Evolutionary conservation across 2,888 invertebrate genomes (phyloP).

Genomic region (Eledone cirrhosa): DNA sequence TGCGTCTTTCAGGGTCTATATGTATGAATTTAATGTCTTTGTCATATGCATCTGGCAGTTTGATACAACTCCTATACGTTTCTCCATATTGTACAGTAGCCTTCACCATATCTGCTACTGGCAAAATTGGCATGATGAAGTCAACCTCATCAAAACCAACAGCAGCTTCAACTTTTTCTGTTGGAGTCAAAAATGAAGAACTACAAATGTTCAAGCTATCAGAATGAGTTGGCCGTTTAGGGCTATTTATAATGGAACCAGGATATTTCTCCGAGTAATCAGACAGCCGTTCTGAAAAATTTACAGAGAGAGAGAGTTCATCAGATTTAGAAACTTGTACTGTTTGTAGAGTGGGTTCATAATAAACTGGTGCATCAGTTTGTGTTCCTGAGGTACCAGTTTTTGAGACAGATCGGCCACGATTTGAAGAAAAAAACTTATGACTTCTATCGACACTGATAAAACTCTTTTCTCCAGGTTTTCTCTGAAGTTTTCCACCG

Average conservation of each 20-base stretch:
- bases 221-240: background rate
- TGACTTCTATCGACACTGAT: constrained; percentile 12
- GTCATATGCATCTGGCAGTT: constrained; percentile 30
- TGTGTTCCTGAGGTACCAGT: constrained; percentile 24
- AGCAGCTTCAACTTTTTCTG: background rate
- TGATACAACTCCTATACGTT: background rate
- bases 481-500: background rate
- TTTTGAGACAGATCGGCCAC: background rate
- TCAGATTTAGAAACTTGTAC: constrained; percentile 7
- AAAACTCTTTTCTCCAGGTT: background rate
- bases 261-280: constrained; percentile 25
- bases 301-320: constrained; percentile 25
- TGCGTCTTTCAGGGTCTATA: constrained; percentile 51
- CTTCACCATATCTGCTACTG: background rate
- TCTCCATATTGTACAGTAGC: constrained; percentile 6
- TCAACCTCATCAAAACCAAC: constrained; percentile 12
- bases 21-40: constrained; percentile 52
- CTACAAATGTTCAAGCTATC: constrained; percentile 9
- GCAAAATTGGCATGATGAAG: too few species aligned
- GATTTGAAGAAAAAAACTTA: constrained; percentile 1
- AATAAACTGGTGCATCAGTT: constrained; percentile 14
- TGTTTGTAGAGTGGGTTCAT: background rate
- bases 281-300: constrained; percentile 12
- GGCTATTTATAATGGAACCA: background rate
- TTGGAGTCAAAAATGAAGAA: constrained; percentile 18